A percentile compares a stretch with the other conserved stretches of the same genome.
Evolutionary conservation across 2,888 invertebrate genomes (phyloP).

Genomic region (Lottia gigantea): DNA sequence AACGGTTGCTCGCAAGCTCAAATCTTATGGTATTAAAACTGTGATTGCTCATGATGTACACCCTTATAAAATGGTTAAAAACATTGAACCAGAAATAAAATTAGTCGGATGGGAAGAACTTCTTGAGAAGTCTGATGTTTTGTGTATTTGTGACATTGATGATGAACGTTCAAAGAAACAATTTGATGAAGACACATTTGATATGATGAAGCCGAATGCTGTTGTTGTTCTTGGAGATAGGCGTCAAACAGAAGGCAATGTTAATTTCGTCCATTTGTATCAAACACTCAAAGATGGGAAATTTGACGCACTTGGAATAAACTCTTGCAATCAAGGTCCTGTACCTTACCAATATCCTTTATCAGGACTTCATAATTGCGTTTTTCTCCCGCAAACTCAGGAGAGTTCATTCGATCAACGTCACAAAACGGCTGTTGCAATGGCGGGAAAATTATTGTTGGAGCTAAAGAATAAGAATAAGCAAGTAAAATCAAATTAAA

Average conservation of each 20-base stretch:
- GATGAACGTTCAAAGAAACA: slow-evolving; percentile 81
- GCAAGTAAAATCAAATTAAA: no score
- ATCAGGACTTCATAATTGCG: slow-evolving; percentile 82
- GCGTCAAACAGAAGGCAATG: slow-evolving; percentile 72
- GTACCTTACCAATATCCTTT: slow-evolving; percentile 83
- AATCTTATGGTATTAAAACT: slow-evolving; percentile 77
- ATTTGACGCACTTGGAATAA: slow-evolving; percentile 87
- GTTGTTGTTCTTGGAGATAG: slow-evolving; percentile 82
- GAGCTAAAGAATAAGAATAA: slow-evolving; percentile 6
- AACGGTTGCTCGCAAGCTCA: slow-evolving; percentile 80
- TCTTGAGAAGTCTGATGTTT: slow-evolving; percentile 82
- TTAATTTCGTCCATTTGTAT: slow-evolving; percentile 82
- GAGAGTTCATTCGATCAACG: slow-evolving; percentile 33
- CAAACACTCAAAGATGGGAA: slow-evolving; percentile 77
- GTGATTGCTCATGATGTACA: slow-evolving; percentile 26
- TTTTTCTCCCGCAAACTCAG: slow-evolving; percentile 75
- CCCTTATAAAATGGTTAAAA: slow-evolving; percentile 78
- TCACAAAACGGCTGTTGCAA: slow-evolving; percentile 27
- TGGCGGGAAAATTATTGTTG: slow-evolving; percentile 29
- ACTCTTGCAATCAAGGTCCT: slow-evolving; percentile 91
- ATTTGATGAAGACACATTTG: slow-evolving; percentile 82
- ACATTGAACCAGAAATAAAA: slow-evolving; percentile 72
- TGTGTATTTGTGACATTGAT: slow-evolving; percentile 80
- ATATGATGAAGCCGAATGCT: slow-evolving; percentile 85
- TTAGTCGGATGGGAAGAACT: slow-evolving; percentile 80